A percentile compares a stretch with the other conserved stretches of the same genome.
phyloP scores from a whole-genome alignment of 2,113 vertebrate species.

The Ceuthmochares aereus region DNA sequence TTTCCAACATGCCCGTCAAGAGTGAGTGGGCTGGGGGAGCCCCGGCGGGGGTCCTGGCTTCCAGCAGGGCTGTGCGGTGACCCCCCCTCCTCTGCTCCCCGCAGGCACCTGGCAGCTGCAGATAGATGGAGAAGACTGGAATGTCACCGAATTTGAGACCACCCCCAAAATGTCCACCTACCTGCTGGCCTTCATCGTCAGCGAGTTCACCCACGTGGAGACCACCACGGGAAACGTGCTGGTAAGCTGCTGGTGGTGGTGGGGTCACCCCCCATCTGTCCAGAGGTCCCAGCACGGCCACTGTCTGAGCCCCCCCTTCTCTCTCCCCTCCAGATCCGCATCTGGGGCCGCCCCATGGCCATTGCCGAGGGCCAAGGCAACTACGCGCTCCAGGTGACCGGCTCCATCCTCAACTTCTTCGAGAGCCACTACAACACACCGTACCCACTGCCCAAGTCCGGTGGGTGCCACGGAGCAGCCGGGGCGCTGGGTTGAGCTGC shows the following conservation, averaged over 20 bases:
- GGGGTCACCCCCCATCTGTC: rapidly evolving
- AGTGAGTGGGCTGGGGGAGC: conserved; percentile 60
- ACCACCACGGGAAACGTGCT: rapidly evolving
- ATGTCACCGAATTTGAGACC: conserved; percentile 66
- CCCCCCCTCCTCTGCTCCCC: not conserved
- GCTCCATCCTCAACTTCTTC: conserved; percentile 84
- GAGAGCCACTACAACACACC: conserved; percentile 70
- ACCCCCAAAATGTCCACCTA: conserved; percentile 90
- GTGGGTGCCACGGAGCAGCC: not conserved
- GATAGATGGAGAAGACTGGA: not conserved
- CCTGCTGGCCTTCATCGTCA: conserved; percentile 87
- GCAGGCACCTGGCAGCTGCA: rapidly evolving
- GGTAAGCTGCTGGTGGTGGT: conserved; percentile 74
- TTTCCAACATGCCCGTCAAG: conserved; percentile 85
- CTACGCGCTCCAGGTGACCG: conserved; percentile 80
- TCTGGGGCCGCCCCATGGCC: conserved; percentile 87
- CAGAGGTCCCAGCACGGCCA: not conserved
- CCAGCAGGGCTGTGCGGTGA: rapidly evolving
- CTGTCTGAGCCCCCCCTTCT: not conserved
- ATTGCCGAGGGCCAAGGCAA: conserved; percentile 61
- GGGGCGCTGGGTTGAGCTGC: rapidly evolving
- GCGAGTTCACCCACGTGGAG: conserved; percentile 33
- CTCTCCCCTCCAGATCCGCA: conserved; percentile 80
- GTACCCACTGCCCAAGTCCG: conserved; percentile 88
- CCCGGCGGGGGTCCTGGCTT: rapidly evolving